Percentiles rank a stretch among this genome's conserved stretches.
These are phyloP conservation scores for Erpornis zantholeuca DNA, from an alignment of 2,113 vertebrate genomes.

Conservation along the genomic window DNA sequence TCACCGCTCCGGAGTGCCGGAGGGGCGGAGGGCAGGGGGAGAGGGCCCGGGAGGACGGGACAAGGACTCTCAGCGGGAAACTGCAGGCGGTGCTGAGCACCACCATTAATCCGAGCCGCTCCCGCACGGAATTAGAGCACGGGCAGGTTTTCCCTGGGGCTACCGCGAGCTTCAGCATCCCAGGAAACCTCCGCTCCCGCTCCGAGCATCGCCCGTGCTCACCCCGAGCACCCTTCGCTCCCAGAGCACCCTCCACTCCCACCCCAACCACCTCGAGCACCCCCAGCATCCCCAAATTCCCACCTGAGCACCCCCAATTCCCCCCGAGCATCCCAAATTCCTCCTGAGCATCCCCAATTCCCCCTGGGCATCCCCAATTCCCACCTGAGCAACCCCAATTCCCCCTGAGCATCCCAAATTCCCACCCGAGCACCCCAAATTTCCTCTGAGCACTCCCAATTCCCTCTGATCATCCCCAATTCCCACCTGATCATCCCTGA, in stretches of 20 bases:
- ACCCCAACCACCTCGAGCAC: neutral
- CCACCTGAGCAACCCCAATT: neutral
- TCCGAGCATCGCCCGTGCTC: neutral
- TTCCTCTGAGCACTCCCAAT: neutral
- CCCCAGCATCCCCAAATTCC: neutral
- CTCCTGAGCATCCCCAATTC: neutral
- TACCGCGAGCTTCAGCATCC: neutral
- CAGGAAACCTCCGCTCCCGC: neutral
- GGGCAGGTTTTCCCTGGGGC: neutral
- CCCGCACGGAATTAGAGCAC: neutral
- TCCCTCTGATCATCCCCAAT: neutral
- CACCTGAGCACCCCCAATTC: neutral
- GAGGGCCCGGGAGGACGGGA: neutral
- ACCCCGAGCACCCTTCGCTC: neutral
- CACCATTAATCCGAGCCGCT: neutral
- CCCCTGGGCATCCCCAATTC: neutral
- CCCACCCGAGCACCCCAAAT: neutral
- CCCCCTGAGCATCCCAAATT: neutral
- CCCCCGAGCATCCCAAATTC: too few relatives aligned
- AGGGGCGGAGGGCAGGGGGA: neutral
- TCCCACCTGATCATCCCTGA: neutral
- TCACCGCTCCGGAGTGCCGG: accelerated
- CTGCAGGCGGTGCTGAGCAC: neutral
- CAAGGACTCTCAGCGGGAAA: neutral
- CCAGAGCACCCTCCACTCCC: neutral